phyloP scores from a whole-genome alignment of 2,888 invertebrate genomes.

The Axea sp. region DNA sequence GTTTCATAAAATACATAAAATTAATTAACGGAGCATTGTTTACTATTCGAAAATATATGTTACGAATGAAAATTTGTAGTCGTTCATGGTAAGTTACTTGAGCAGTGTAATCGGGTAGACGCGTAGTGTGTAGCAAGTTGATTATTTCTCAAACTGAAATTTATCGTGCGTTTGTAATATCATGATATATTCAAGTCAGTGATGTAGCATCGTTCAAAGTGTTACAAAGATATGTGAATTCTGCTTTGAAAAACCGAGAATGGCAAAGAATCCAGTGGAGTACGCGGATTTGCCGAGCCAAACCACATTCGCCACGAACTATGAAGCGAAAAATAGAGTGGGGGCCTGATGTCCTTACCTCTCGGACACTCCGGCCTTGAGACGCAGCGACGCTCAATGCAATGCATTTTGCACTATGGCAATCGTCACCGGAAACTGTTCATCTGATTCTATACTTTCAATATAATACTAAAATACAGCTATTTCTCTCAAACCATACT shows the following conservation, averaged over 20 bases:
- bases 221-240: slow-evolving; percentile 54
- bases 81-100: no score
- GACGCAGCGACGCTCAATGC: slow-evolving; percentile 78
- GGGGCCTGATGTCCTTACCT: slow-evolving; percentile 73
- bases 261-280: slow-evolving; percentile 48
- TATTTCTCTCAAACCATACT: no score
- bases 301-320: slow-evolving; percentile 61
- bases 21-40: no score
- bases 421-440: slow-evolving; percentile 66
- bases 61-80: no score
- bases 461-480: no score
- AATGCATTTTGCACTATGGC: slow-evolving; percentile 63
- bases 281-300: slow-evolving; percentile 46
- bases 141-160: slow-evolving; percentile 51
- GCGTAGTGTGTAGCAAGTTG: no score
- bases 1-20: no score
- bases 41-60: no score
- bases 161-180: slow-evolving; percentile 41
- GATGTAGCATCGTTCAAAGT: slow-evolving; percentile 47
- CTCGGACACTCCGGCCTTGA: slow-evolving; percentile 77
- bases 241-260: slow-evolving; percentile 56
- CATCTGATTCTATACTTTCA: slow-evolving; percentile 58
- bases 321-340: slow-evolving; percentile 61
- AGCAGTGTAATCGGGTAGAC: no score
- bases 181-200: slow-evolving; percentile 50